Percentiles rank a stretch among this genome's conserved stretches.
These are phyloP conservation scores for Sipha maydis DNA, from an alignment of 2,888 invertebrate species.

Conservation along the genomic window DNA sequence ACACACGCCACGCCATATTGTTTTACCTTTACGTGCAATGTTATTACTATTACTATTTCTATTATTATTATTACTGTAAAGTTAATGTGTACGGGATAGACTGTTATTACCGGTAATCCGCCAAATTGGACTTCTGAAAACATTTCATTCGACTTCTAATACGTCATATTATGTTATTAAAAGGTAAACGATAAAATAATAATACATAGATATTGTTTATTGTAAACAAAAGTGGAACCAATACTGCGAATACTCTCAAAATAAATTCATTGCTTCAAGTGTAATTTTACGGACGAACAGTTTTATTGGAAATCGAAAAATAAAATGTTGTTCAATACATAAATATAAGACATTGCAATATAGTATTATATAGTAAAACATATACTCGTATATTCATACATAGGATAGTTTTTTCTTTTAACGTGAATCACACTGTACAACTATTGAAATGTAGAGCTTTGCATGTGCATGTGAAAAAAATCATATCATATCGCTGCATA, in stretches of 20 bases:
- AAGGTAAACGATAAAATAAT: background rate
- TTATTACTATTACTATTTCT: constrained; percentile 13
- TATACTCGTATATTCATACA: background rate
- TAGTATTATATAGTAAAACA: too few species aligned
- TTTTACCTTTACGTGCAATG: background rate
- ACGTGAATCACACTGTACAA: background rate
- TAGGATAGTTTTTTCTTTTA: background rate
- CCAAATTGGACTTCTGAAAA: background rate
- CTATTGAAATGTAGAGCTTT: background rate
- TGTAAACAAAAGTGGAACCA: too few species aligned
- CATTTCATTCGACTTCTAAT: background rate
- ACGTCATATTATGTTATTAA: background rate
- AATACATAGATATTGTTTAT: too few species aligned
- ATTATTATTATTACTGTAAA: background rate
- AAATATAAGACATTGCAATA: too few species aligned
- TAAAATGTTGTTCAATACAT: background rate
- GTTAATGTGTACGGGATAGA: background rate
- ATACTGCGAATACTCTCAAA: too few species aligned
- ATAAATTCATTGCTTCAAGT: background rate
- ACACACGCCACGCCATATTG: constrained; percentile 12
- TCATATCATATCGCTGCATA: background rate
- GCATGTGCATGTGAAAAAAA: background rate
- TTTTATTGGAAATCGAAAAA: background rate
- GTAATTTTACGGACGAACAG: background rate
- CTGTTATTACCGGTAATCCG: background rate